These are phyloP conservation scores for Crotalus tigris DNA, from an alignment of 2,113 vertebrate genomes.

Conservation along the genomic window DNA sequence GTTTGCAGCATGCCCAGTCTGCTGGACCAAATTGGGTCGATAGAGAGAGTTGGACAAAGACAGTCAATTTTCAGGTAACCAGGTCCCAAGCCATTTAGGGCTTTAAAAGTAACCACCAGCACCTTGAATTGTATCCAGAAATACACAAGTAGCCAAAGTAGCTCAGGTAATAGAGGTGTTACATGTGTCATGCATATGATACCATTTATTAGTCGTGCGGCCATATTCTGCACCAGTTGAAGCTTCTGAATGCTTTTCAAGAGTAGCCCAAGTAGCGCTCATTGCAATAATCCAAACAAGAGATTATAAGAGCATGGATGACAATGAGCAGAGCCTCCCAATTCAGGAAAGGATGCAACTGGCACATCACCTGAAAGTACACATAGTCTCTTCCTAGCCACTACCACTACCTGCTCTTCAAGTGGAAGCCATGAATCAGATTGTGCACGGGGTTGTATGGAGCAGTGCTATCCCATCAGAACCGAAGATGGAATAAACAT, in stretches of 20 bases:
- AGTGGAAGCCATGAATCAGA: neutral
- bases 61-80: neutral
- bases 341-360: neutral
- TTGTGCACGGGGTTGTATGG: neutral
- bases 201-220: neutral
- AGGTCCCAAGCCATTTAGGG: neutral
- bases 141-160: neutral
- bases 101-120: neutral
- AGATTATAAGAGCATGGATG: neutral
- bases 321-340: neutral
- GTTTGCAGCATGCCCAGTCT: neutral
- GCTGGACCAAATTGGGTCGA: neutral
- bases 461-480: neutral
- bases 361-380: neutral
- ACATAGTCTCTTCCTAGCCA: neutral
- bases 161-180: neutral
- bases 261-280: neutral
- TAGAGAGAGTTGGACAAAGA: neutral
- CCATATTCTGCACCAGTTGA: neutral
- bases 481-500: neutral
- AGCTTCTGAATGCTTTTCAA: neutral
- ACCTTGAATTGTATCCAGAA: neutral
- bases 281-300: neutral
- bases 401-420: neutral
- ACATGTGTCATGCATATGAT: neutral